Evolutionary conservation across 2,113 vertebrate species (phyloP), one percentile per base, ranked within the genome.

Genomic region (Uria lomvia): DNA sequence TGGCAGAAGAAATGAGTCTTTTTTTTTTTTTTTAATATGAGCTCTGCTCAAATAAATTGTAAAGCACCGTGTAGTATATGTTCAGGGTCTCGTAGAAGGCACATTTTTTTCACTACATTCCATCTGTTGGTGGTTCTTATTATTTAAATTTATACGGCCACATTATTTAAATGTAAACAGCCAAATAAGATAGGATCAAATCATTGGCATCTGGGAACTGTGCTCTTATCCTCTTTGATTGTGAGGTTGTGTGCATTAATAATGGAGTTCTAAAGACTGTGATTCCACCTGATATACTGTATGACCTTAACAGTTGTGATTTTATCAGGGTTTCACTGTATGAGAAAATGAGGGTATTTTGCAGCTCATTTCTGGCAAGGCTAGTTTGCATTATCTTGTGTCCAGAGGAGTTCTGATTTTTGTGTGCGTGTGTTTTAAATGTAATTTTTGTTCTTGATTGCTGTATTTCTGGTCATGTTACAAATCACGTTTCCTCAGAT

Each of bases 121-220:
- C 97, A 97, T 98, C 97, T 97, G 97, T 98, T 98, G 97, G 97
- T 98, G 94, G 96, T 96, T 97, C 97, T 96, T 97, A 97, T 97
- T 98, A 98, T 98, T 98, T 98, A 97, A 98, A 98, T 98, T 98
- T 98, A 98, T 98, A 98, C 97, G 85, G 97, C 96, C 94, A 96
- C 94, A 96, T 98, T 98, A 98, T 98, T 98, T 98, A 98, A 98
- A 98, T 98, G 98, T 98, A 98, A 98, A 98, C 98, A 98, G 97
- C 97, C 97, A 98, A 98, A 98, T 98, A 98, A 98, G 97, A 98
- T 98, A 98, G 97, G 97, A 98, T 98, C 98, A 98, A 97, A 98
- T 98, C 97, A 97, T 97, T 98, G 98, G 98, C 98, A 98, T 98
- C 97, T 98, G 98, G 98, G 97, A 98, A 98, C 97, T 96, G 96